phyloP scores from a whole-genome alignment of 1,140 invertebrate species.

The Paracyclopina nana region DNA sequence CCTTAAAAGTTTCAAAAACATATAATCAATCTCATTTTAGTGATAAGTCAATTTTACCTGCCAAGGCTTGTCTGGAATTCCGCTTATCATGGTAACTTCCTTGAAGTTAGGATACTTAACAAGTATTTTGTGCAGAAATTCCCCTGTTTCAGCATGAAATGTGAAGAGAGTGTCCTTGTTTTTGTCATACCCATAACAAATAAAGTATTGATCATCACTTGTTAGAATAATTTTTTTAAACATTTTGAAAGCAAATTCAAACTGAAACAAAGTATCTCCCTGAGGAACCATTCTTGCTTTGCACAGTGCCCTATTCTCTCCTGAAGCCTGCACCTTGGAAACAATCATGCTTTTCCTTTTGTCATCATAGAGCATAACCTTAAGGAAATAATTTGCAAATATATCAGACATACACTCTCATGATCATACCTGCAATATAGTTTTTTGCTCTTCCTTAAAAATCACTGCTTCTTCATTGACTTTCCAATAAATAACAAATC shows the following conservation, averaged over 20 bases:
- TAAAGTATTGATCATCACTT: conserved; percentile 51
- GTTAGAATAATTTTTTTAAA: conserved; percentile 54
- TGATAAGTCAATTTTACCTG: too few species aligned
- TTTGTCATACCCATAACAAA: conserved; percentile 29
- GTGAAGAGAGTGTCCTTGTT: conserved; percentile 57
- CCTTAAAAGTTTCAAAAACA: too few species aligned
- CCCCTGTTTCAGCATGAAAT: conserved; percentile 60
- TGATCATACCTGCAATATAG: conserved; percentile 69
- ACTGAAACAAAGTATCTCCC: conserved; percentile 52
- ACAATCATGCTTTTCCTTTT: conserved; percentile 63
- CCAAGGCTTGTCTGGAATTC: conserved; percentile 34
- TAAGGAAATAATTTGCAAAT: too few species aligned
- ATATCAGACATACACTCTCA: too few species aligned
- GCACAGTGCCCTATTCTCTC: conserved; percentile 3
- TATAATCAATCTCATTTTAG: too few species aligned
- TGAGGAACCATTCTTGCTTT: conserved; percentile 25
- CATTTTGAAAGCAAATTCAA: conserved; percentile 51
- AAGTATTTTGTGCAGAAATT: conserved; percentile 50
- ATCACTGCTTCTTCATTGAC: conserved; percentile 57
- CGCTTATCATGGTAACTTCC: conserved; percentile 26
- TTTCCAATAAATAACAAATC: conserved; percentile 79
- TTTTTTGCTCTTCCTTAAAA: conserved; percentile 59
- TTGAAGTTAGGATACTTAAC: conserved; percentile 33
- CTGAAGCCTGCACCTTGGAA: conserved; percentile 30
- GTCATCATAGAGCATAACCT: conserved; percentile 50